A percentile compares a stretch with the other conserved stretches of the same genome.
Conservation (phyloP, 2,113 vertebrate species). For the Beaufortia kweichowensis region DNA sequence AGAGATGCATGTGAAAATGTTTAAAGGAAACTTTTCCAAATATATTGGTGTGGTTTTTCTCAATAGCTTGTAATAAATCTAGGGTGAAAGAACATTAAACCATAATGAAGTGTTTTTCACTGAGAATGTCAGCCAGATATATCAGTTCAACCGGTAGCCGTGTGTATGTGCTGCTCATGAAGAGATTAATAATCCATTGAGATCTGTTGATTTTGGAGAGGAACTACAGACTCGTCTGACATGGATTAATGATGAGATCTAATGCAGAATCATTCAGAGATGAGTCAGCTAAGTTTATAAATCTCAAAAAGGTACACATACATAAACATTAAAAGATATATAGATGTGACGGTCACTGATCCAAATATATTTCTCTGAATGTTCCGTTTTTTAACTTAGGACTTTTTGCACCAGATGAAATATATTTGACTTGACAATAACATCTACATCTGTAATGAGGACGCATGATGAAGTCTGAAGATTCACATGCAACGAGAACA, state of each 20-base stretch:
- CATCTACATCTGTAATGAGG: no score
- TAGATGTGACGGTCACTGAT: no score
- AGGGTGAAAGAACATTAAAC: slow-evolving; percentile 24
- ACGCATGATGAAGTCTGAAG: no score
- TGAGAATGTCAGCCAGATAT: slow-evolving; percentile 33
- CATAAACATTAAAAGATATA: not conserved
- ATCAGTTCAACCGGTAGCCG: slow-evolving; percentile 41
- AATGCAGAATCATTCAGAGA: slow-evolving; percentile 16
- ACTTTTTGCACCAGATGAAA: no score
- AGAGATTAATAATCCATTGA: slow-evolving; percentile 36
- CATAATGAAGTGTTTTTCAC: slow-evolving; percentile 9
- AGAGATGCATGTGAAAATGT: slow-evolving; percentile 7
- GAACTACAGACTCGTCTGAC: not conserved
- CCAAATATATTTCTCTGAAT: no score
- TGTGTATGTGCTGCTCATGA: not conserved
- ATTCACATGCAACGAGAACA: not conserved
- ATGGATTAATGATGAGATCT: slow-evolving; percentile 43
- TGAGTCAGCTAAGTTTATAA: not conserved
- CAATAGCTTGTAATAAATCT: slow-evolving; percentile 29
- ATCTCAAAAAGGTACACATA: not conserved
- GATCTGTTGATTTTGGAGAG: slow-evolving; percentile 32
- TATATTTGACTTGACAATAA: no score
- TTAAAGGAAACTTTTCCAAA: no score
- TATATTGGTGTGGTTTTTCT: not conserved
- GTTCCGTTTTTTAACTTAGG: no score